A percentile compares a stretch with the other conserved stretches of the same genome.
Evolutionary conservation across 2,888 invertebrate species (phyloP).

Genomic region (Agrochola circellaris): DNA sequence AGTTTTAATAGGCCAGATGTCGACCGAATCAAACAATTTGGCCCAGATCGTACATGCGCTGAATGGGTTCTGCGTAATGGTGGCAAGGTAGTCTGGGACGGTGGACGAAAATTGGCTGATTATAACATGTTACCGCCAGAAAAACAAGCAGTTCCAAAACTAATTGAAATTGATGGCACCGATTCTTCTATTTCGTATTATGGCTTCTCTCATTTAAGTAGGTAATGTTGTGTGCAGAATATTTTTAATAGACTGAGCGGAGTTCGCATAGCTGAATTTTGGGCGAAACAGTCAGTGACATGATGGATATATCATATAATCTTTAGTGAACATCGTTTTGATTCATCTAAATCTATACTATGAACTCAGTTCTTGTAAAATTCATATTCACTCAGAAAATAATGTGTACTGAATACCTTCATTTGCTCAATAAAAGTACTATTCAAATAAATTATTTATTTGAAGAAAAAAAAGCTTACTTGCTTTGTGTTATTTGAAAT

Average conservation of each 20-base stretch:
- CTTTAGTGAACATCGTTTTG: background rate
- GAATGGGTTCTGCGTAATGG: slow-evolving; percentile 99
- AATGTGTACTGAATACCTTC: background rate
- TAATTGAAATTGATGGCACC: slow-evolving; percentile 94
- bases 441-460: background rate
- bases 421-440: background rate
- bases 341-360: background rate
- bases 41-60: slow-evolving; percentile 97
- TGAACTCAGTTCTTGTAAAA: background rate
- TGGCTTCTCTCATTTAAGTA: slow-evolving; percentile 96
- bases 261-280: too few species aligned
- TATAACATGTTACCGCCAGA: slow-evolving; percentile 94
- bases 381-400: background rate
- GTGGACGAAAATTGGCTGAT: slow-evolving; percentile 90
- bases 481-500: background rate
- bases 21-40: slow-evolving; percentile 93
- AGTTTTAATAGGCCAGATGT: slow-evolving; percentile 93
- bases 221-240: slow-evolving; percentile 54
- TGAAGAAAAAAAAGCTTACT: background rate
- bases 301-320: too few species aligned
- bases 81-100: slow-evolving; percentile 94
- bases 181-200: slow-evolving; percentile 95
- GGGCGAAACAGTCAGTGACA: too few species aligned
- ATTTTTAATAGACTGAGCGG: background rate
- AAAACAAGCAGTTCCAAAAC: slow-evolving; percentile 86